Evolutionary conservation across 2,113 vertebrate genomes (phyloP), one percentile per base, ranked within the genome.

Genomic region (Dipodomys merriami): DNA sequence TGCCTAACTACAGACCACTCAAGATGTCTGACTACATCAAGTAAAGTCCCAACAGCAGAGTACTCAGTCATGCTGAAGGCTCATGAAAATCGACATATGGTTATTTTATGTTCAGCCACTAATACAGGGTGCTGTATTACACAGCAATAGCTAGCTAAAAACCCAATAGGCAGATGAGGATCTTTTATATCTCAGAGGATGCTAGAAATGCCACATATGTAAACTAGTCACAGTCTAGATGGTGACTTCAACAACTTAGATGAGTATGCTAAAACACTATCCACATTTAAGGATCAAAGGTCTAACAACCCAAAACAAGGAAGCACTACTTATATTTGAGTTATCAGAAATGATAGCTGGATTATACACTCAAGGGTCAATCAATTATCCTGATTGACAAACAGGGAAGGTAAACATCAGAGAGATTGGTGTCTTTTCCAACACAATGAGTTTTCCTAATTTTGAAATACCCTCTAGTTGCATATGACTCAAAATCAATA

Each of bases 391-490:
- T 35, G 65, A 76, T 62, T 87, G 80, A 25, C n/a, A 60, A 49
- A 89, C 49, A 23, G 19, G 11, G 12, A 68, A 74, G 64, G 44
- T 27, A 30, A 69, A 12, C 12, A 27, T 39, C 35, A 49, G 53
- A 86, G 53, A 25, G 35, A 29, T 16, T 18, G 19, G 9, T 62
- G 25, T 30, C 39, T 25, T 86, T 86, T 68, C 69, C 30, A 68
- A 29, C 29, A 16, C 62, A 76, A 76, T 30, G 49, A 39, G 39
- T 39, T 39, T 39, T 39, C 39, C 39, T 30, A 27, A n/a, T 20
- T 53, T n/a, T 81, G 69, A 94, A 86, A 69, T 30, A 81, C 57
- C 46, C 23, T 64, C 30, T 74, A 82, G 69, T 62, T 82, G 77
- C 25, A 15, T 39, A 1, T 8, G 29, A 30, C 13, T 25, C 69